Percentiles rank a stretch among this genome's conserved stretches.
Evolutionary conservation across 2,797 vertebrate genomes (phyloP).

Genomic region (Pempheris klunzingeri): DNA sequence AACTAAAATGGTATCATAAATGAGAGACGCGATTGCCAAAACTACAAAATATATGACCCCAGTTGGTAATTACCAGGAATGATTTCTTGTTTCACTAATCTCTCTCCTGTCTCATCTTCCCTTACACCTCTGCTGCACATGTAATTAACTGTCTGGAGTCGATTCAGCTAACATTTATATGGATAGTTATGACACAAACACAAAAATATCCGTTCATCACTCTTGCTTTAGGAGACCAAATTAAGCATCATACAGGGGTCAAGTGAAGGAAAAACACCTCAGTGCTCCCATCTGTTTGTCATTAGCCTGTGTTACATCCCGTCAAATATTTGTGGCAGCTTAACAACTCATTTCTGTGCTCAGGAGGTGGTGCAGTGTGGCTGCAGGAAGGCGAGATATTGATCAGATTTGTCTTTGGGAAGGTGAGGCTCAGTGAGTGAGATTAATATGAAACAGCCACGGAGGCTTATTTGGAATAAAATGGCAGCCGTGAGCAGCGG

Average conservation of each 20-base stretch:
- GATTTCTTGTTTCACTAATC: neutral
- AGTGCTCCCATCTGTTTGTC: slow-evolving; percentile 32
- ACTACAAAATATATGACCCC: neutral
- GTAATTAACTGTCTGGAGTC: neutral
- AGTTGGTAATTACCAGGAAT: neutral
- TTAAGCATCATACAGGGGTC: neutral
- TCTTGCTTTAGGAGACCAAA: neutral
- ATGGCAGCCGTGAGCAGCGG: slow-evolving; percentile 19
- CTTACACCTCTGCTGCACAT: neutral
- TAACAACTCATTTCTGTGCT: slow-evolving; percentile 43
- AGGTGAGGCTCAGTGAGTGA: slow-evolving; percentile 29
- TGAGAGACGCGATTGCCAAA: neutral
- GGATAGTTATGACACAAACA: neutral
- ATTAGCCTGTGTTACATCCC: slow-evolving; percentile 21
- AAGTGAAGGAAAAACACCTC: slow-evolving; percentile 4
- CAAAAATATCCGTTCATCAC: neutral
- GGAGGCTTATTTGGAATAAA: slow-evolving; percentile 36
- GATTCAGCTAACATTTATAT: neutral
- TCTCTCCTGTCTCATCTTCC: neutral
- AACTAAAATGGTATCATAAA: neutral
- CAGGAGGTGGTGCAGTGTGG: slow-evolving; percentile 13
- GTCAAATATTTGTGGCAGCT: slow-evolving; percentile 48
- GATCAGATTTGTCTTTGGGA: slow-evolving; percentile 63
- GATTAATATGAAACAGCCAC: slow-evolving; percentile 40
- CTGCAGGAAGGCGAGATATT: slow-evolving; percentile 48